phyloP scores from a whole-genome alignment of 2,888 invertebrate genomes.

The Ptychoptera albimana region DNA sequence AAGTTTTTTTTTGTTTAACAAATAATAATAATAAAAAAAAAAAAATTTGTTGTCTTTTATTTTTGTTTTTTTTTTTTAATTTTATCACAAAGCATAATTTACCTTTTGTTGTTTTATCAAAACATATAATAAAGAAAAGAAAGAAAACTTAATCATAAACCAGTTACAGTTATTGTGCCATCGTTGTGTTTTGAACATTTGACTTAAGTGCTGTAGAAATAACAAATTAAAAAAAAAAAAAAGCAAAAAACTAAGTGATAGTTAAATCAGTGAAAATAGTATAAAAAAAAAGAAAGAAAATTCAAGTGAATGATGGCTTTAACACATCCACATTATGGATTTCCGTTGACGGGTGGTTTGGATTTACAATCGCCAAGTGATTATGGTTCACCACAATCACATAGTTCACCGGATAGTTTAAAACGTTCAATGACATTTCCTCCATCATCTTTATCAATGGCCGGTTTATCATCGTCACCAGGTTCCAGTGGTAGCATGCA shows the following conservation, averaged over 20 bases:
- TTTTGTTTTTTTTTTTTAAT: no score
- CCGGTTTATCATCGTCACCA: conserved; percentile 15
- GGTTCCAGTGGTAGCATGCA: conserved; percentile 3
- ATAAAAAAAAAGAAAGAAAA: conserved; percentile 1
- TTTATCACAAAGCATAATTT: no score
- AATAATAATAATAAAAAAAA: no score
- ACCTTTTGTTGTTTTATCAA: no score
- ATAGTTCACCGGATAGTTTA: conserved; percentile 25
- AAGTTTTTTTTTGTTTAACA: no score
- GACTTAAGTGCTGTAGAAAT: no score
- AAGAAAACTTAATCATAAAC: no score
- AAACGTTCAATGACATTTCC: conserved; percentile 22
- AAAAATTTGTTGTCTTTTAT: no score
- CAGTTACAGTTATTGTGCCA: no score
- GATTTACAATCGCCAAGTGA: conserved; percentile 27
- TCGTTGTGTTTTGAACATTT: background rate
- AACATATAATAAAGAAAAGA: no score
- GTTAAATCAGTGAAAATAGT: background rate
- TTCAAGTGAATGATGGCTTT: conserved; percentile 20
- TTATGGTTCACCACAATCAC: conserved; percentile 23
- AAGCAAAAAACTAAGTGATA: background rate
- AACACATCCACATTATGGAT: conserved; percentile 31
- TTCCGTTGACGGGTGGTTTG: conserved; percentile 27
- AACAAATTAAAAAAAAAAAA: background rate
- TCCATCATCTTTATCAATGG: conserved; percentile 7